These are phyloP conservation scores for Petrolisthes cinctipes DNA, from an alignment of 2,888 invertebrate genomes.

Conservation along the genomic window DNA sequence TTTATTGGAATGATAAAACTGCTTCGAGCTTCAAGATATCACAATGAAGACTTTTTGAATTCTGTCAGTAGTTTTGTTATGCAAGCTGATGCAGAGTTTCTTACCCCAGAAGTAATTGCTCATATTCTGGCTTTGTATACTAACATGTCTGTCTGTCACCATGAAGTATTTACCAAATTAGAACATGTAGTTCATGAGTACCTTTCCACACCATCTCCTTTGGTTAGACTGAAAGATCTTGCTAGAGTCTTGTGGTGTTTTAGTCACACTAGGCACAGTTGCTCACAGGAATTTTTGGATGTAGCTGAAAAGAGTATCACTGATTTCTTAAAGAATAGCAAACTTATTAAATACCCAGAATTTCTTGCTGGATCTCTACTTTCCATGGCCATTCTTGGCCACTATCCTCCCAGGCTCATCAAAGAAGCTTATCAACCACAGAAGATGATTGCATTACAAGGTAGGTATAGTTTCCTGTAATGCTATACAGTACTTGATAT, in stretches of 20 bases:
- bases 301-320: constrained; percentile 13
- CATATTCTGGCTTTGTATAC: constrained; percentile 48
- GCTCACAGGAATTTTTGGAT: not conserved
- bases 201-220: not conserved
- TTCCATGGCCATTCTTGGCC: constrained; percentile 41
- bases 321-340: constrained; percentile 13
- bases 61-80: constrained; percentile 27
- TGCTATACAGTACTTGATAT: too few species aligned
- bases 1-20: constrained; percentile 51
- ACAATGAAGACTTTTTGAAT: constrained; percentile 21
- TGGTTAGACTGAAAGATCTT: constrained; percentile 39
- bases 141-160: constrained; percentile 34
- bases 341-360: constrained; percentile 27
- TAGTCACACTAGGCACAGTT: constrained; percentile 44
- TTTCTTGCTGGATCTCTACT: constrained; percentile 38
- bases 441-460: not conserved
- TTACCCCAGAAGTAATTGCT: constrained; percentile 39
- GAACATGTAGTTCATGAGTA: constrained; percentile 17
- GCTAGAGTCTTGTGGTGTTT: constrained; percentile 44
- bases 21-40: constrained; percentile 30
- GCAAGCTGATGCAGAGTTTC: not conserved
- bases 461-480: not conserved
- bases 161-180: constrained; percentile 33
- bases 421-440: constrained; percentile 37
- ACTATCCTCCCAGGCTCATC: constrained; percentile 42